Evolutionary conservation across 1,140 invertebrate species (phyloP), one percentile per base, ranked within the genome.

Genomic region (Hydropsyche tenuis): DNA sequence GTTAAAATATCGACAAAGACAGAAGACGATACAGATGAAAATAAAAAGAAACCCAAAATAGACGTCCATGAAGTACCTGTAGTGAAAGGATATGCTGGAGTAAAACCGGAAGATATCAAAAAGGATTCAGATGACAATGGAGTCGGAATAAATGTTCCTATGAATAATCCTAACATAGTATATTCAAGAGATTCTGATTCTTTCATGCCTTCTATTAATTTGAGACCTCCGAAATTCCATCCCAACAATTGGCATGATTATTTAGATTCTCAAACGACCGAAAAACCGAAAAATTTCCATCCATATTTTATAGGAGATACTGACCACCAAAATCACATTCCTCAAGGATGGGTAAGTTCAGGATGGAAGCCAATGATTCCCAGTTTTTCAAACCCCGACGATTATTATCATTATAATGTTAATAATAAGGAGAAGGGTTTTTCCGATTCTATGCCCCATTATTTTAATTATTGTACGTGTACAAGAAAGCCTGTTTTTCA

Each of bases 51-150:
- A n/a, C n/a, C 45, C 14, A 27, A 53, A 30, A 64, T 73, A n/a
- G 73, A 76, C 7, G 74, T 73, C n/a, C 60, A 73, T 2, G 79
- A 80, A 53, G 70, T 80, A 16, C 80, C 80, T 14, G 48, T 80
- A 9, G 43, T 80, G 22, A 70, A 79, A 53, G 79, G 79, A 37
- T 73, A 72, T 20, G 75, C 64, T 16, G 76, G 77, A 14, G 73
- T 73, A 0, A 63, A 72, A 45, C 73, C 76, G 18, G 53, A 75
- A 65, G 76, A 77, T 18, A 70, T 77, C 12, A 69, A 74, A 12
- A 16, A 46, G 25, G 51, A 74, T 20, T 43, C 63, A 7, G 43
- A 69, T 0, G 14, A 74, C 6, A 60, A 56, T 14, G 43, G 22
- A n/a, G 42, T 43, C 16, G 66, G 56, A 18, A 14, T 53, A 65